These are phyloP conservation scores for Galagoides demidoff DNA, from an alignment of 2,797 vertebrate species.

Conservation along the genomic window DNA sequence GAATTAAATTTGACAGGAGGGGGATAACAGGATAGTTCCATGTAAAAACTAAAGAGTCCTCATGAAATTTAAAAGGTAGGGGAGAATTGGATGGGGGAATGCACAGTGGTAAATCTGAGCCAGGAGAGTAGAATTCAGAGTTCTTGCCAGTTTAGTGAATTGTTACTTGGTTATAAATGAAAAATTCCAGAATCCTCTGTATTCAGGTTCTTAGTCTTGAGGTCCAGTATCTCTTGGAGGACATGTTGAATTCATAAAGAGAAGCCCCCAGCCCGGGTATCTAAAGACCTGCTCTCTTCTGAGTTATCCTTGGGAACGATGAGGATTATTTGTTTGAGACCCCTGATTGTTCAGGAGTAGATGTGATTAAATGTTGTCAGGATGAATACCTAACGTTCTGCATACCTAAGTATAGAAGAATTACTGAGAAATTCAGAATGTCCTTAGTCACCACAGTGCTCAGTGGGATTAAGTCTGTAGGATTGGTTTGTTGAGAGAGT, in stretches of 20 bases:
- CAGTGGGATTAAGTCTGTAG: neutral
- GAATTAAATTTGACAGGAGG: neutral
- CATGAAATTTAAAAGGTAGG: neutral
- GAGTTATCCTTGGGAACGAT: neutral
- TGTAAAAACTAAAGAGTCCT: neutral
- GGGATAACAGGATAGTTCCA: neutral
- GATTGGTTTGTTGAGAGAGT: neutral
- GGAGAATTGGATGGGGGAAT: neutral
- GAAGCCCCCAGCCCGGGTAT: neutral
- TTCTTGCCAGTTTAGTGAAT: neutral
- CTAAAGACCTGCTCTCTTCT: neutral
- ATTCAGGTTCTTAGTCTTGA: neutral
- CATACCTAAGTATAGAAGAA: neutral
- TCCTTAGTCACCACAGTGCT: neutral
- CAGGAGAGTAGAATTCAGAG: neutral
- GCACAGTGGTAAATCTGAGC: neutral
- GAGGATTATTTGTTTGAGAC: neutral
- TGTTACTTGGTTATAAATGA: neutral
- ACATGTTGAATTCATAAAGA: constrained; percentile 2
- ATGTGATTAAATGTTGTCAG: neutral
- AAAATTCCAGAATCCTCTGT: neutral
- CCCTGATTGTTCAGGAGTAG: neutral
- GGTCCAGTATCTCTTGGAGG: neutral
- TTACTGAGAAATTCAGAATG: neutral
- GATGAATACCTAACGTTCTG: neutral